A percentile compares a stretch with the other conserved stretches of the same genome.
These are phyloP conservation scores for Alethe castanea DNA, from an alignment of 2,113 vertebrate species.

Conservation along the genomic window DNA sequence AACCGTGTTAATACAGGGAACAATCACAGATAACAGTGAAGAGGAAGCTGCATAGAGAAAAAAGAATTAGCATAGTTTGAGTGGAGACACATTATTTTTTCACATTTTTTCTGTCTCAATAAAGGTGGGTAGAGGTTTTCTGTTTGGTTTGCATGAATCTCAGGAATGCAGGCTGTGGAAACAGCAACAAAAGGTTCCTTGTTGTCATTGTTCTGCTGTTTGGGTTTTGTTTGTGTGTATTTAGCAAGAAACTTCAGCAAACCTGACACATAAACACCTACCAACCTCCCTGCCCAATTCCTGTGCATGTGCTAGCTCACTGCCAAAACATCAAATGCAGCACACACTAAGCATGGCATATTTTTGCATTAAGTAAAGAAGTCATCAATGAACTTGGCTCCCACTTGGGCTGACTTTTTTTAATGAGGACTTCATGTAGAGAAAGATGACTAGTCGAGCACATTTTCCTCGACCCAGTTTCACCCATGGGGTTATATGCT, in stretches of 20 bases:
- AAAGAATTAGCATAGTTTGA: neutral
- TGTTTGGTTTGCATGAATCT: neutral
- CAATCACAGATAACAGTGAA: fast-evolving
- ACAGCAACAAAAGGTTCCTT: neutral
- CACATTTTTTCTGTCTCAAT: neutral
- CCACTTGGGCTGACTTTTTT: neutral
- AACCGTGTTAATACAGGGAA: neutral
- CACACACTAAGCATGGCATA: neutral
- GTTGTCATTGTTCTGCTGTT: neutral
- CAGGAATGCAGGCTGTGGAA: neutral
- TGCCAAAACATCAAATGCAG: neutral
- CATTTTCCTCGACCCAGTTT: neutral
- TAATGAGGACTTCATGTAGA: conserved; percentile 19
- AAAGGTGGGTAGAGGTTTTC: neutral
- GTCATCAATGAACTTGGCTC: conserved; percentile 1
- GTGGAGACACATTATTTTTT: neutral
- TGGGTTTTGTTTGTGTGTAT: neutral
- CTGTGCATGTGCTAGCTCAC: neutral
- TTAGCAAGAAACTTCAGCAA: neutral
- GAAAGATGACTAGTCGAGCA: neutral
- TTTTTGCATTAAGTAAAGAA: conserved; percentile 4
- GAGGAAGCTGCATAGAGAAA: neutral
- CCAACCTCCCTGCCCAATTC: neutral
- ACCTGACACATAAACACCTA: neutral
- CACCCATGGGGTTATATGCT: neutral